Evolutionary conservation across 2,888 invertebrate species (phyloP).

Genomic region (Temnothorax rugatulus): DNA sequence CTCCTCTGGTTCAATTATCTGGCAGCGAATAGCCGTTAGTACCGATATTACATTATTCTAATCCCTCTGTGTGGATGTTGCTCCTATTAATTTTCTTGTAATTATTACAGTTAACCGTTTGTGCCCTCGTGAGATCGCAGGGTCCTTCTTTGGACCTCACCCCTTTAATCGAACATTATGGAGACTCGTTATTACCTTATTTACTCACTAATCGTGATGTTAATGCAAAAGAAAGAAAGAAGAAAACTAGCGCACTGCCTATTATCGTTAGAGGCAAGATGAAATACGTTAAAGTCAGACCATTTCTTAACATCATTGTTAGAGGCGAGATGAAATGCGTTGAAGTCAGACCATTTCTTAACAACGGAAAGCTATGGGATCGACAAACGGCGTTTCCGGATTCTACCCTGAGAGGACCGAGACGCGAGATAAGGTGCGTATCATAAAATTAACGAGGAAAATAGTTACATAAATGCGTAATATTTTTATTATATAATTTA

Average conservation of each 20-base stretch:
- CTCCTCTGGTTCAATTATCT: slow-evolving; percentile 81
- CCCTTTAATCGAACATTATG: slow-evolving; percentile 81
- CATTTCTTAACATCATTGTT: slow-evolving; percentile 77
- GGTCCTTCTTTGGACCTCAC: slow-evolving; percentile 77
- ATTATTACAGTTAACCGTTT: slow-evolving; percentile 79
- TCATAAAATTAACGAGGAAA: slow-evolving; percentile 28
- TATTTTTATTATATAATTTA: neutral
- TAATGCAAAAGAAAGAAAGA: slow-evolving; percentile 60
- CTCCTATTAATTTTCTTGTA: neutral
- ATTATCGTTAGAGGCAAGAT: slow-evolving; percentile 84
- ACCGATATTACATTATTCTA: neutral
- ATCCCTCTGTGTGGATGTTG: neutral
- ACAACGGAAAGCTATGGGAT: slow-evolving; percentile 76
- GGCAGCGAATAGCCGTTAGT: slow-evolving; percentile 83
- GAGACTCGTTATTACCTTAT: slow-evolving; percentile 84
- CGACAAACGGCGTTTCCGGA: slow-evolving; percentile 83
- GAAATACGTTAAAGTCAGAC: slow-evolving; percentile 81
- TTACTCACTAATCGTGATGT: slow-evolving; percentile 66
- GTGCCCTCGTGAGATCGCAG: slow-evolving; percentile 82
- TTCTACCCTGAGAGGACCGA: slow-evolving; percentile 81
- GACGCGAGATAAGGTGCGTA: slow-evolving; percentile 83
- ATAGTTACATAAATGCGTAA: neutral
- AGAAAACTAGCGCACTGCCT: slow-evolving; percentile 74
- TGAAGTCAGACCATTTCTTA: slow-evolving; percentile 76
- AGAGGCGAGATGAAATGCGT: slow-evolving; percentile 84